Conservation (phyloP, 1,140 invertebrate genomes). For the Lucilia cuprina region DNA sequence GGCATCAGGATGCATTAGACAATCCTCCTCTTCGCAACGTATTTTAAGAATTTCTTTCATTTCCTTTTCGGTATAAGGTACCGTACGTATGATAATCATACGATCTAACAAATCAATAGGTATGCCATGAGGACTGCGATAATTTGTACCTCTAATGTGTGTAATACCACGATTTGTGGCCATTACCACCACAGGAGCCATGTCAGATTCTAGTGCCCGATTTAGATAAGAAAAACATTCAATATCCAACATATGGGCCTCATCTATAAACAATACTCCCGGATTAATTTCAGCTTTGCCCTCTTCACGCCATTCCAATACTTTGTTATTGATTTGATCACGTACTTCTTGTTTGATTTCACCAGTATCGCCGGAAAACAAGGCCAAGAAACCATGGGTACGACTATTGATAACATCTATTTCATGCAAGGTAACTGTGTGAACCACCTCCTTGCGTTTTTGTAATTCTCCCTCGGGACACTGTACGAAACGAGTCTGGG, state of each 20-base stretch:
- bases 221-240: conserved; percentile 99
- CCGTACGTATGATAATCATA: conserved; percentile 93
- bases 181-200: conserved; percentile 97
- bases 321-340: conserved; percentile 98
- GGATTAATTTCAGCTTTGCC: conserved; percentile 99
- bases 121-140: conserved; percentile 92
- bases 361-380: conserved; percentile 98
- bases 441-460: conserved; percentile 98
- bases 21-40: conserved; percentile 96
- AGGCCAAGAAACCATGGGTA: conserved; percentile 95
- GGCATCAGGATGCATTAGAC: conserved; percentile 92
- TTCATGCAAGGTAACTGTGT: conserved; percentile 98
- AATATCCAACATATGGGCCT: conserved; percentile 98
- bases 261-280: conserved; percentile 91
- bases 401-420: conserved; percentile 98
- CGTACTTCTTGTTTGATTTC: conserved; percentile 98
- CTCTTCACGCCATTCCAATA: conserved; percentile 98
- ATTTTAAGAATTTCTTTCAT: conserved; percentile 92
- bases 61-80: conserved; percentile 88
- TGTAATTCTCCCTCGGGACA: conserved; percentile 98
- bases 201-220: conserved; percentile 94
- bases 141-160: conserved; percentile 92
- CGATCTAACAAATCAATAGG: conserved; percentile 96
- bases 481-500: conserved; percentile 94
- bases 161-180: conserved; percentile 99